Evolutionary conservation across 2,113 vertebrate species (phyloP).

Genomic region (Cyanoramphus novaezelandiae): DNA sequence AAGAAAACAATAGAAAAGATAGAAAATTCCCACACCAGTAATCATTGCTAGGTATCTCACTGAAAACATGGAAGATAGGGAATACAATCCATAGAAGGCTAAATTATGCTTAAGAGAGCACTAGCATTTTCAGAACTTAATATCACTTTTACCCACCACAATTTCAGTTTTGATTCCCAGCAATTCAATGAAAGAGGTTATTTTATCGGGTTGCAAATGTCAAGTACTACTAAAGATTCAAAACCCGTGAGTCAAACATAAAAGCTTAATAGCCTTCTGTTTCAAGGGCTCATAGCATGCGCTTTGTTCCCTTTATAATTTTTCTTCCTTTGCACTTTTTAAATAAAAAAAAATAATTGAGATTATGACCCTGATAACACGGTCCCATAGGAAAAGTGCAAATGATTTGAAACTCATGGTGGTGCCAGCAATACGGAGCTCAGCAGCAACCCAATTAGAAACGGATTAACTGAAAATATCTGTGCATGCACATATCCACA

Average conservation of each 20-base stretch:
- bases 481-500: not conserved
- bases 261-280: not conserved
- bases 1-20: not conserved
- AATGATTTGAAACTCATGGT: not conserved
- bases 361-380: not conserved
- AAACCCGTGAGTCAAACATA: not conserved
- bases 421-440: not conserved
- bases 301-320: not conserved
- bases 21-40: not conserved
- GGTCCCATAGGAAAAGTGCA: not conserved
- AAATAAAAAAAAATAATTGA: not conserved
- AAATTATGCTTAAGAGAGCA: not conserved
- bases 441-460: not conserved
- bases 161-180: not conserved
- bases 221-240: not conserved
- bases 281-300: not conserved
- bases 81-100: not conserved
- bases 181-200: not conserved
- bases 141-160: not conserved
- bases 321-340: not conserved
- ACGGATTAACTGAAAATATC: slow-evolving; percentile 29
- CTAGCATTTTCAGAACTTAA: not conserved
- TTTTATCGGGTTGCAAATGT: not conserved
- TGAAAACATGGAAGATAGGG: not conserved
- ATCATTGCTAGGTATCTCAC: not conserved